Percentiles rank a stretch among this genome's conserved stretches.
phyloP scores from a whole-genome alignment of 2,113 vertebrate species.

The Aspiorhynchus laticeps region DNA sequence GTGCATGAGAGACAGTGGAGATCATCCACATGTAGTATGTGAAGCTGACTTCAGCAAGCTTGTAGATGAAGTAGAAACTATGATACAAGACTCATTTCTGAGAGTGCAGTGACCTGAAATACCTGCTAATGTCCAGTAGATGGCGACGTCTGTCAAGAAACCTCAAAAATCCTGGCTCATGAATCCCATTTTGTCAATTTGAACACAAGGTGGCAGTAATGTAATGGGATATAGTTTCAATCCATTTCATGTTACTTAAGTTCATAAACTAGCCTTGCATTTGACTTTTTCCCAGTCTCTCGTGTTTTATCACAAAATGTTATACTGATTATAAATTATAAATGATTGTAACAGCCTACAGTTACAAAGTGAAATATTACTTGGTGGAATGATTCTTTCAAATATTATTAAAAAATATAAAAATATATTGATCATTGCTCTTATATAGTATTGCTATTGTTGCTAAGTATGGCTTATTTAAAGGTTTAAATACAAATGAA shows the following conservation, averaged over 20 bases:
- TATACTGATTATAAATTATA: background rate
- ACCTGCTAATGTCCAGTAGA: background rate
- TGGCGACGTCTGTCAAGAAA: conserved; percentile 3
- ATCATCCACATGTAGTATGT: conserved; percentile 73
- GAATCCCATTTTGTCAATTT: background rate
- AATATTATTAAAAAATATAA: background rate
- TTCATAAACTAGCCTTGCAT: background rate
- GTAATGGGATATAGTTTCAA: background rate
- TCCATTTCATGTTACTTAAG: background rate
- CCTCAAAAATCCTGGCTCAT: background rate
- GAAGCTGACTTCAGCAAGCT: conserved; percentile 76
- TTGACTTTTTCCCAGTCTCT: background rate
- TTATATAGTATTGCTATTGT: background rate
- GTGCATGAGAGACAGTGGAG: conserved; percentile 71
- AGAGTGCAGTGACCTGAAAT: conserved; percentile 68
- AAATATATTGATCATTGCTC: background rate
- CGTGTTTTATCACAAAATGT: background rate
- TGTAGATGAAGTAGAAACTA: conserved; percentile 80
- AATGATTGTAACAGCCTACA: background rate
- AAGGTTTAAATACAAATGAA: background rate
- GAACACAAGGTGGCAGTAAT: background rate
- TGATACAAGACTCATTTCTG: conserved; percentile 84
- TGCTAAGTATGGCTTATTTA: background rate
- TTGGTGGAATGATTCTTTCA: background rate
- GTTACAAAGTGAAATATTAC: background rate